Base-by-base conservation (phyloP, 2,888 invertebrate genomes). In the Drosophila mettleri region DNA sequence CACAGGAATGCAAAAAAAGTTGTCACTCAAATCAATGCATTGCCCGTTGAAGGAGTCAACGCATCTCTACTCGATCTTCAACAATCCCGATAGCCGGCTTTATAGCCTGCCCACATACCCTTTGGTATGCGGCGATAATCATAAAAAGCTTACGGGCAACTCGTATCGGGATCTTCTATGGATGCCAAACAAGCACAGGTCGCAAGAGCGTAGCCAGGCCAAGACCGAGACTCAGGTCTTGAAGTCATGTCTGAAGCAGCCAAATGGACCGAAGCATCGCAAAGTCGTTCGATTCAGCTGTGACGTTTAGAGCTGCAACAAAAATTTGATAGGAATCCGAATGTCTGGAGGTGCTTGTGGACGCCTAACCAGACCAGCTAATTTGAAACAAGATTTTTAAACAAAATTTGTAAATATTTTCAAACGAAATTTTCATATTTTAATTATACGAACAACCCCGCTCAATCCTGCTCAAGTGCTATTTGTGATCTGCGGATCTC, bases 271-370 rank as follows among this genome's bases (percentile, higher is more conserved):
- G 0, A 39, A 54, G n/a, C 14, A 20, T 5, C 24, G 5, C 5
- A 59, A 59, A 6, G 27, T 58, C 16, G 58, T 58, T 16, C 53
- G 53, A n/a, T 52, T 58, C 22, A 58, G 16, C 29, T 34, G 7
- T 49, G 53, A 52, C 10, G n/a, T 4, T 14, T 38, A 27, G 29
- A 16, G n/a, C 7, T 16, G 8, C 36, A 12, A 10, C 18, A 6
- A 14, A 33, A 48, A 24, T n/a, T 31, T 48, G 7, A 16, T 16
- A 16, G 24, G 5, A 24, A n/a, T 27, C 7, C 12, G n/a, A 12
- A 29, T 38, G 38, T 18, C 38, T 52, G 36, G 14, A 24, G 22
- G 4, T 22, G 31, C 4, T 14, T 4, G 8, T 22, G 9, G 18
- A 9, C 20, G 20, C 27, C 10, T n/a, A 7, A 12, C 10, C 29